Evolutionary conservation across 2,888 invertebrate species (phyloP).

Genomic region (Balanococcus diminutus): DNA sequence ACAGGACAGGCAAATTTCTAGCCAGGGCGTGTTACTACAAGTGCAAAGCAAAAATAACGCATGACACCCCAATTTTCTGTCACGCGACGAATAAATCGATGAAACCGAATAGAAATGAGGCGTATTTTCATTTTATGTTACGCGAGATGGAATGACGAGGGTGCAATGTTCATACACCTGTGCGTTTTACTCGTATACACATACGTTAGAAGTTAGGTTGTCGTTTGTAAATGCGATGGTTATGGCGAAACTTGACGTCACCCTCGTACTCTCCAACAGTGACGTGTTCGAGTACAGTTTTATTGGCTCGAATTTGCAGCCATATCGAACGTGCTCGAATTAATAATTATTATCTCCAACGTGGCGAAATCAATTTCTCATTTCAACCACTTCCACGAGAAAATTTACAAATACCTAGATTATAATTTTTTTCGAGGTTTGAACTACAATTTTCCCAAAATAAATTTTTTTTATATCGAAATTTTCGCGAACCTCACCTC

Average conservation of each 20-base stretch:
- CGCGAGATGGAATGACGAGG: constrained; percentile 20
- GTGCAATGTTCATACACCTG: constrained; percentile 30
- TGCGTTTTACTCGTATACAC: neutral
- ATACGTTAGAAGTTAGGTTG: constrained; percentile 6
- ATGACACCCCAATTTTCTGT: constrained; percentile 42
- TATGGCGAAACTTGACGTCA: neutral
- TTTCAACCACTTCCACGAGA: neutral
- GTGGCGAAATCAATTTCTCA: neutral
- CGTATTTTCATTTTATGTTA: constrained; percentile 33
- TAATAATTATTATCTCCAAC: neutral
- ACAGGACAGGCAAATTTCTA: constrained; percentile 32
- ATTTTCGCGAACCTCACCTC: too few species aligned
- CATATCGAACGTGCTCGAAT: neutral
- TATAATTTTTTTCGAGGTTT: too few species aligned
- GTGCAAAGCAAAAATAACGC: constrained; percentile 42
- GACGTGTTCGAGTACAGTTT: neutral
- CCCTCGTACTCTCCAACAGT: neutral
- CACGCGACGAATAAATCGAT: constrained; percentile 40
- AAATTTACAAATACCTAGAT: too few species aligned
- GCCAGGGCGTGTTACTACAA: constrained; percentile 35
- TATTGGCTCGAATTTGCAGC: neutral
- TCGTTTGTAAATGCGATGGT: constrained; percentile 8
- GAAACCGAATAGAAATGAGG: constrained; percentile 39
- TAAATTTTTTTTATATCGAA: too few species aligned
- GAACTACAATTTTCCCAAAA: too few species aligned